Conservation (phyloP, 2,888 invertebrate genomes). For the Catocala sponsa region DNA sequence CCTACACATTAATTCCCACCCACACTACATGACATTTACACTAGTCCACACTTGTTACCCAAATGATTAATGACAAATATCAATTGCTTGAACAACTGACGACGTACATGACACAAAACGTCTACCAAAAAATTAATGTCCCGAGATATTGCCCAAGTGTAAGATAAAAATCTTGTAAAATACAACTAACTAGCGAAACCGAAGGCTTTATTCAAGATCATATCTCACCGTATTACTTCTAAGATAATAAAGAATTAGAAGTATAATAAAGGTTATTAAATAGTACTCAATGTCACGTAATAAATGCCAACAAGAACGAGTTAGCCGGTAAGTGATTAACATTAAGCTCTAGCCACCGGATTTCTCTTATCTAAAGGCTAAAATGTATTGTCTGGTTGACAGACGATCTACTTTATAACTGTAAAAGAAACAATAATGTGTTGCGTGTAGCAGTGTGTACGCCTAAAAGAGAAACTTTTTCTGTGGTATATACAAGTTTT, state of each 20-base stretch:
- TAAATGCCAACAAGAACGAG: slow-evolving; percentile 38
- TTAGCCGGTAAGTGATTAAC: slow-evolving; percentile 25
- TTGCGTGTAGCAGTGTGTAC: too few species aligned
- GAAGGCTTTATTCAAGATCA: slow-evolving; percentile 33
- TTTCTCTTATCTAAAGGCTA: slow-evolving; percentile 47
- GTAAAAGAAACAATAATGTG: too few species aligned
- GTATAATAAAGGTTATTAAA: slow-evolving; percentile 38
- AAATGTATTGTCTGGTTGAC: slow-evolving; percentile 10
- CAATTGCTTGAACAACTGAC: slow-evolving; percentile 18
- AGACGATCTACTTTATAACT: slow-evolving; percentile 52
- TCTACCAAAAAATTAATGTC: too few species aligned
- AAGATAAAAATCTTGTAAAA: slow-evolving; percentile 31
- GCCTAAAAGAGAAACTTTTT: too few species aligned
- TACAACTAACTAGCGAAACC: slow-evolving; percentile 15
- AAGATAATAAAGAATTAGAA: slow-evolving; percentile 37
- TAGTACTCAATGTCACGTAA: slow-evolving; percentile 33
- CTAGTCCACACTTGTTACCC: slow-evolving; percentile 34
- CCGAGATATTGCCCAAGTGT: slow-evolving; percentile 22
- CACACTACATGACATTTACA: slow-evolving; percentile 47
- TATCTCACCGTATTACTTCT: slow-evolving; percentile 37
- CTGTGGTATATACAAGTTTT: too few species aligned
- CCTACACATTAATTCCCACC: slow-evolving; percentile 31
- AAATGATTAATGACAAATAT: slow-evolving; percentile 41
- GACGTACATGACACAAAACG: too few species aligned
- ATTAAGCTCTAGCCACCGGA: slow-evolving; percentile 23